Conservation (phyloP, 2,888 invertebrate genomes). For the Scaptomyza polygonia region DNA sequence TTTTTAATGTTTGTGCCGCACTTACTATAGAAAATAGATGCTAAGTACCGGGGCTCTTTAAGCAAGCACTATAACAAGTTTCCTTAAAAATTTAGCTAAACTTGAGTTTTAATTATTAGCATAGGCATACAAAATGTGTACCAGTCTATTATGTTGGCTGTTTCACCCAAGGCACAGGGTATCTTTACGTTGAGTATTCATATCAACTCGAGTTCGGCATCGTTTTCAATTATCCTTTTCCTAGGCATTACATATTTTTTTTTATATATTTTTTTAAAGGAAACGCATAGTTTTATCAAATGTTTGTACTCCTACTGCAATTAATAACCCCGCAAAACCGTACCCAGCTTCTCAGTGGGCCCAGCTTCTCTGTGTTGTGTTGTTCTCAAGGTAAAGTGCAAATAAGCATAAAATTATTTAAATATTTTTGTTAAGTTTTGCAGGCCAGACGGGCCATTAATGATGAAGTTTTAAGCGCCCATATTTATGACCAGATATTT, state of each 20-base stretch:
- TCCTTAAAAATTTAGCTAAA: too few species aligned
- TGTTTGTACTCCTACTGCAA: background rate
- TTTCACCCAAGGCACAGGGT: background rate
- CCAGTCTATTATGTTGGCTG: too few species aligned
- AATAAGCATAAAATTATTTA: conserved; percentile 78
- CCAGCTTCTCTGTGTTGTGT: background rate
- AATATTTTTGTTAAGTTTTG: conserved; percentile 59
- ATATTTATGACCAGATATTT: conserved; percentile 79
- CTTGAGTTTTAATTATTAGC: too few species aligned
- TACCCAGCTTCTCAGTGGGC: background rate
- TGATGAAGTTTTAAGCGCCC: conserved; percentile 75
- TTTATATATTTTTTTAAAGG: background rate
- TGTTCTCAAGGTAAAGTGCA: conserved; percentile 54
- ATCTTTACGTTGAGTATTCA: background rate
- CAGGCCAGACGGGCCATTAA: conserved; percentile 70
- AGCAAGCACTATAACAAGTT: too few species aligned
- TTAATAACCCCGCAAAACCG: background rate
- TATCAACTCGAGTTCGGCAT: too few species aligned
- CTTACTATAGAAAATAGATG: too few species aligned
- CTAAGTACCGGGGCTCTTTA: too few species aligned
- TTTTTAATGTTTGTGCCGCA: too few species aligned
- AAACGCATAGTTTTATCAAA: background rate
- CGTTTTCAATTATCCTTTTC: background rate
- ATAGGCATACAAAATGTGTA: too few species aligned
- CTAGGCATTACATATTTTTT: background rate